These are phyloP conservation scores for Acleris holmiana DNA, from an alignment of 2,888 invertebrate species.

Conservation along the genomic window DNA sequence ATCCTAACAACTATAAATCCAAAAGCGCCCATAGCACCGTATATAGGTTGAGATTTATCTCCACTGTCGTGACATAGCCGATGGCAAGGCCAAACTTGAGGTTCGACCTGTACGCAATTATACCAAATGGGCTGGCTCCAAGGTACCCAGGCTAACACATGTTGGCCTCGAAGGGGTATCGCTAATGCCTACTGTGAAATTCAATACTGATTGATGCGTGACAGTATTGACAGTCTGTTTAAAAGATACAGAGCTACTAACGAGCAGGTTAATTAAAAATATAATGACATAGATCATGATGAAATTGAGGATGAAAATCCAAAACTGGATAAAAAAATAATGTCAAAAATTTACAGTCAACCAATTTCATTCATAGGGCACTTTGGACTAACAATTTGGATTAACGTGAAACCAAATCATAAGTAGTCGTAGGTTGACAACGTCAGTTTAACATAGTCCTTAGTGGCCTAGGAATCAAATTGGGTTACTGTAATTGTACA, in stretches of 20 bases:
- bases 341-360: no score
- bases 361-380: no score
- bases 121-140: slow-evolving; percentile 78
- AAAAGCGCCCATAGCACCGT: slow-evolving; percentile 33
- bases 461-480: no score
- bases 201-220: slow-evolving; percentile 64
- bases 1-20: slow-evolving; percentile 4
- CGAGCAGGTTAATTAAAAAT: slow-evolving; percentile 15
- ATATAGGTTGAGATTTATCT: slow-evolving; percentile 39
- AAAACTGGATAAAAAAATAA: no score
- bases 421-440: no score
- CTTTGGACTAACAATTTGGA: no score
- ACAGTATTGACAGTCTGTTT: slow-evolving; percentile 37
- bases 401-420: no score
- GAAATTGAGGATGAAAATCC: no score
- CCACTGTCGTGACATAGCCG: slow-evolving; percentile 58
- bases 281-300: background rate
- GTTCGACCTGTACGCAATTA: slow-evolving; percentile 73
- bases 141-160: slow-evolving; percentile 71
- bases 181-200: slow-evolving; percentile 67
- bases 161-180: slow-evolving; percentile 65
- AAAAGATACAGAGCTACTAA: slow-evolving; percentile 9
- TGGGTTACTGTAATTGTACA: no score
- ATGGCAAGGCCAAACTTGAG: slow-evolving; percentile 75
- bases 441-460: no score